phyloP scores from a whole-genome alignment of 2,888 invertebrate genomes.

The Oeneis ivallda region DNA sequence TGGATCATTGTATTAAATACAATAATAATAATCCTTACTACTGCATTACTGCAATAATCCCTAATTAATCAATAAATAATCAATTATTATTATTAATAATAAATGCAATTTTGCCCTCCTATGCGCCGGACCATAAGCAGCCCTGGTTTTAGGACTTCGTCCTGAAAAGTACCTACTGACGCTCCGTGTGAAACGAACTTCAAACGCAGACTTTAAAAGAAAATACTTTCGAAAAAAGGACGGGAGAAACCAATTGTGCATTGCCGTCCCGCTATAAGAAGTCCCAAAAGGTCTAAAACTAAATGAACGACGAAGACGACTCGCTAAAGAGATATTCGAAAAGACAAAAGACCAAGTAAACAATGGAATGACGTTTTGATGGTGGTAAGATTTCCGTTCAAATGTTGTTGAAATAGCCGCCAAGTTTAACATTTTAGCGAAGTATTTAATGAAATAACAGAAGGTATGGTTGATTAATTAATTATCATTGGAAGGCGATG shows the following conservation, averaged over 20 bases:
- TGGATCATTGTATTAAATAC: too few species aligned
- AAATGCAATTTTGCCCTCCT: not conserved
- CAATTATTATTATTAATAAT: too few species aligned
- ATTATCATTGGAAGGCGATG: too few species aligned
- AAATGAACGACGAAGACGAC: conserved; percentile 54
- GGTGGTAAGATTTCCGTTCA: conserved; percentile 21
- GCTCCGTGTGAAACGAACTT: conserved; percentile 39
- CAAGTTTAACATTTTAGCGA: conserved; percentile 17
- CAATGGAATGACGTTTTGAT: conserved; percentile 42
- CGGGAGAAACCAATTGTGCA: conserved; percentile 53
- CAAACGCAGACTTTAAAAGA: conserved; percentile 47
- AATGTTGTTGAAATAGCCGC: too few species aligned
- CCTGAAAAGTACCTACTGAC: conserved; percentile 4
- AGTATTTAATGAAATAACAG: conserved; percentile 7
- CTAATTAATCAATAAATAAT: too few species aligned
- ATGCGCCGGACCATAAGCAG: not conserved
- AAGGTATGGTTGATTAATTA: not conserved
- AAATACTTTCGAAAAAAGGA: conserved; percentile 45
- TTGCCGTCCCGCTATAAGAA: conserved; percentile 53
- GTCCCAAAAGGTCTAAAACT: conserved; percentile 54
- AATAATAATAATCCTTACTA: too few species aligned
- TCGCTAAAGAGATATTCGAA: conserved; percentile 52
- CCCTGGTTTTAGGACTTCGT: not conserved
- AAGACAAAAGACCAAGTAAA: conserved; percentile 55
- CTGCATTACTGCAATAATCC: too few species aligned